phyloP scores from a whole-genome alignment of 2,888 invertebrate genomes.

The Cantharis flavilabris region DNA sequence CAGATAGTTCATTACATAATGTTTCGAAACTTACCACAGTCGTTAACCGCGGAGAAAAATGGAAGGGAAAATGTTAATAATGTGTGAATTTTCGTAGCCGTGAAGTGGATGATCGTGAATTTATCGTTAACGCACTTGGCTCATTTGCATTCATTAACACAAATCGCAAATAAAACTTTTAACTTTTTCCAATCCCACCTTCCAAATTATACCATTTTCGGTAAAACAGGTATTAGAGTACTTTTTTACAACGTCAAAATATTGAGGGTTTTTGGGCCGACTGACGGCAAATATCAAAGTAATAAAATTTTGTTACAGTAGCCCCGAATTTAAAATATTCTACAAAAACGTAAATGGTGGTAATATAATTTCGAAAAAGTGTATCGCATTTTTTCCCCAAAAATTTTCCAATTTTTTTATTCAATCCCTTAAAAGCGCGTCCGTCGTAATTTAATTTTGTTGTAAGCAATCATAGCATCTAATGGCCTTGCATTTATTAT shows the following conservation, averaged over 20 bases:
- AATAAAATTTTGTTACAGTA: not conserved
- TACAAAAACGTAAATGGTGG: not conserved
- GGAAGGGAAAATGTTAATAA: conserved; percentile 22
- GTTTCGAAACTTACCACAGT: conserved; percentile 16
- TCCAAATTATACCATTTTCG: not conserved
- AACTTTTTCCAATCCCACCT: not conserved
- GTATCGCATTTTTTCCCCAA: not conserved
- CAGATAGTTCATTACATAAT: conserved; percentile 17
- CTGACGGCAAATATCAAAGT: not conserved
- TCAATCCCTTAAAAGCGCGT: too few relatives aligned
- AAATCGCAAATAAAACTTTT: not conserved
- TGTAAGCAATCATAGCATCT: not conserved
- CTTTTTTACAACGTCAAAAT: not conserved
- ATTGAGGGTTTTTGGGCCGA: not conserved
- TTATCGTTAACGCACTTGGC: conserved; percentile 1
- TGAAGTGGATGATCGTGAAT: conserved; percentile 18
- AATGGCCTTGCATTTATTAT: not conserved
- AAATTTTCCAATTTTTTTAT: not conserved
- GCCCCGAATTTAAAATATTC: not conserved
- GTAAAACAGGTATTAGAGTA: not conserved
- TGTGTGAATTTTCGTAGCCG: conserved; percentile 23
- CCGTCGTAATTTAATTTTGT: not conserved
- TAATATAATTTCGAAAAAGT: not conserved
- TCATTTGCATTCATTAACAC: conserved; percentile 1
- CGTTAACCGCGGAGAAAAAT: conserved; percentile 16